Conservation (phyloP, 2,797 vertebrate genomes). For the Vultur gryphus region DNA sequence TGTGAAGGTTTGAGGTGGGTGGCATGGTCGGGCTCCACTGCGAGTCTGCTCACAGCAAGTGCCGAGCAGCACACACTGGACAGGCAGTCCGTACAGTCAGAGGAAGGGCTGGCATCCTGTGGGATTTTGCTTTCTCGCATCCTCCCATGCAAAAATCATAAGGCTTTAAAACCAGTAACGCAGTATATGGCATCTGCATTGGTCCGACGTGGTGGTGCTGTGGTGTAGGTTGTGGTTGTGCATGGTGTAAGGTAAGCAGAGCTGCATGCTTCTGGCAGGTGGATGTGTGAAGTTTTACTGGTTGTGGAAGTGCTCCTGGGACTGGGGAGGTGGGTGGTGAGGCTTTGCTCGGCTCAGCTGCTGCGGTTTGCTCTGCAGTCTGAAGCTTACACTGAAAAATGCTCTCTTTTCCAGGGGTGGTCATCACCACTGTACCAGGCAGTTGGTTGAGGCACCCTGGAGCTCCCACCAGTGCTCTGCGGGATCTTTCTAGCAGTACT, state of each 20-base stretch:
- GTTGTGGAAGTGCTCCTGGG: background rate
- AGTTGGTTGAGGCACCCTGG: background rate
- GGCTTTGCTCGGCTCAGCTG: background rate
- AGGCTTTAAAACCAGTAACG: background rate
- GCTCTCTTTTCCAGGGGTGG: background rate
- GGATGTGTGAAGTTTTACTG: too few species aligned
- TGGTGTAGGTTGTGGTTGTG: background rate
- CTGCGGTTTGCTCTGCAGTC: background rate
- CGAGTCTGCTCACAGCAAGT: background rate
- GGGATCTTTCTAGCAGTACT: background rate
- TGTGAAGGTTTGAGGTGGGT: background rate
- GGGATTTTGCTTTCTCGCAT: background rate
- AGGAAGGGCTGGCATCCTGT: background rate
- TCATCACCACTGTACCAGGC: background rate
- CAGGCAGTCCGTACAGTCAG: too few species aligned
- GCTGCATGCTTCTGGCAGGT: background rate
- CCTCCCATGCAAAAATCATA: background rate
- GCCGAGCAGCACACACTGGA: fast-evolving
- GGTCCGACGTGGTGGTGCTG: too few species aligned
- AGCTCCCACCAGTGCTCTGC: background rate
- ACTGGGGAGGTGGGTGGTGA: background rate
- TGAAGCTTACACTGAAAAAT: too few species aligned
- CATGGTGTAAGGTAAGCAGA: background rate
- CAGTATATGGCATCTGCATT: background rate
- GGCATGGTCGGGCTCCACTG: background rate